These are phyloP conservation scores for Oikopleura dioica DNA, from an alignment of 23 tunicate species.

Conservation along the genomic window DNA sequence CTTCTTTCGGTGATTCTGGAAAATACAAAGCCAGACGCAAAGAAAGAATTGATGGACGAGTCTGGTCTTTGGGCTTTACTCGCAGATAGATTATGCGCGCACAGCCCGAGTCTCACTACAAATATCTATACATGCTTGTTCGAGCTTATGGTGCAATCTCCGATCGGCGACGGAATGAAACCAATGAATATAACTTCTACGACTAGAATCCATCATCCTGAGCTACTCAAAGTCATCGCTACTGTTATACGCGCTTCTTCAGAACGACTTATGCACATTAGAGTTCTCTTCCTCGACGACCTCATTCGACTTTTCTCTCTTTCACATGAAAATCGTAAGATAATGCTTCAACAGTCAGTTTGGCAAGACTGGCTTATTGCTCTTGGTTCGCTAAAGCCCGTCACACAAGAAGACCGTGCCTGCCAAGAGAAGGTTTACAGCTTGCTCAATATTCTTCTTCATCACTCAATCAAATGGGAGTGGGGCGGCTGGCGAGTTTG, in stretches of 20 bases:
- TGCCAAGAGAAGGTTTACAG: conserved; percentile 67
- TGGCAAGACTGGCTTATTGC: conserved; percentile 99
- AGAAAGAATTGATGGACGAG: conserved; percentile 7
- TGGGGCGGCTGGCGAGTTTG: conserved; percentile 99
- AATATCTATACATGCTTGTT: not conserved
- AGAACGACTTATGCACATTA: conserved; percentile 20
- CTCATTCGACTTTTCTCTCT: conserved; percentile 36
- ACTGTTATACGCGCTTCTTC: conserved; percentile 7
- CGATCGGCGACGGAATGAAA: not conserved
- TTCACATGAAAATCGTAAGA: conserved; percentile 44
- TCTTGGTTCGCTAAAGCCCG: conserved; percentile 19
- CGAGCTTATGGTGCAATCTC: not conserved
- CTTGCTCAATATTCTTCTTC: conserved; percentile 44
- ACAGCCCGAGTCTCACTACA: not conserved
- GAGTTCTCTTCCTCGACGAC: conserved; percentile 71
- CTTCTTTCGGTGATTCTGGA: conserved; percentile 63
- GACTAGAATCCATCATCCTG: conserved; percentile 16
- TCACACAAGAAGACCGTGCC: conserved; percentile 16
- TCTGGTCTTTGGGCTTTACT: not conserved
- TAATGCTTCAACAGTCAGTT: conserved; percentile 91
- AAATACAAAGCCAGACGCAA: conserved; percentile 9
- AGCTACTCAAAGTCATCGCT: conserved; percentile 81
- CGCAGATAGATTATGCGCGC: not conserved
- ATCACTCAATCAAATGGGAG: conserved; percentile 75
- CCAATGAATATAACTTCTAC: not conserved